Evolutionary conservation across 2,888 invertebrate genomes (phyloP).

Genomic region (Taphrorychus bicolor): DNA sequence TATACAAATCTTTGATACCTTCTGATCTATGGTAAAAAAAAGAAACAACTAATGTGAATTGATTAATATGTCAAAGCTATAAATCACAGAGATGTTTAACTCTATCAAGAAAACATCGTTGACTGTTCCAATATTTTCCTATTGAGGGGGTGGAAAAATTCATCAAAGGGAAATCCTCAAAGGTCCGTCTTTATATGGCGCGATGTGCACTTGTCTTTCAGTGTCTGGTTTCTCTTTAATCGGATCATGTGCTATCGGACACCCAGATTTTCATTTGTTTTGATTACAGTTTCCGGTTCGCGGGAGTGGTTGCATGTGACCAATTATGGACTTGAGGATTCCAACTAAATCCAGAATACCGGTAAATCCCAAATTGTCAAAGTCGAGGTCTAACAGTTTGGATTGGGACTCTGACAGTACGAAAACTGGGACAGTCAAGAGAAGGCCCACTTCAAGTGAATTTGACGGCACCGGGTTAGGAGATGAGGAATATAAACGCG

Average conservation of each 20-base stretch:
- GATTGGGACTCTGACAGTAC: conserved; percentile 79
- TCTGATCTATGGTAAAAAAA: no score
- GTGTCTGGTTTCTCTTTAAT: conserved; percentile 31
- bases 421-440: conserved; percentile 75
- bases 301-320: not conserved
- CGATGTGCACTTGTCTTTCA: conserved; percentile 41
- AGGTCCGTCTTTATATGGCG: conserved; percentile 31
- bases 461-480: not conserved
- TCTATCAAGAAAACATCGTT: conserved; percentile 6
- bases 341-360: conserved; percentile 30
- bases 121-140: conserved; percentile 34
- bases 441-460: conserved; percentile 65
- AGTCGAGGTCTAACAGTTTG: conserved; percentile 55
- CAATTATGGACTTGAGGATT: not conserved
- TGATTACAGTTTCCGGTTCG: conserved; percentile 8
- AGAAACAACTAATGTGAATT: no score
- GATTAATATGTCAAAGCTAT: not conserved
- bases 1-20: no score
- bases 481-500: not conserved
- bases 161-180: conserved; percentile 33
- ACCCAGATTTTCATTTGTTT: conserved; percentile 23
- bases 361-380: conserved; percentile 31
- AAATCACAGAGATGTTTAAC: not conserved
- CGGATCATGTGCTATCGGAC: conserved; percentile 34
- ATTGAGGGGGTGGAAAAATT: conserved; percentile 39